Evolutionary conservation across 2,888 invertebrate genomes (phyloP).

Genomic region (Heliconius ethilla): DNA sequence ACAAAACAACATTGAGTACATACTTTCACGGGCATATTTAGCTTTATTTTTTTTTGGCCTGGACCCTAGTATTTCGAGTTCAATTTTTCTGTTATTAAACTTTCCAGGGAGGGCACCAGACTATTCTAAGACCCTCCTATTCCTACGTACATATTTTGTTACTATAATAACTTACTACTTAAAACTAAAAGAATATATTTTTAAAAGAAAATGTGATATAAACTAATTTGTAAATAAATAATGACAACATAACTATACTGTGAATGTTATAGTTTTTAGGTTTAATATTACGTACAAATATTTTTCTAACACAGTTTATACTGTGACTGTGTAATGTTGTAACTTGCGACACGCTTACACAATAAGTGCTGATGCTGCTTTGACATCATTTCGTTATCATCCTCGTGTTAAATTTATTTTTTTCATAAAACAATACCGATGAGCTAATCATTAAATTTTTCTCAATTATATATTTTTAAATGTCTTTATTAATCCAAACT

Average conservation of each 20-base stretch:
- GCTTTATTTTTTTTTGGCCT: too few relatives aligned
- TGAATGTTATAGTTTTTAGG: too few relatives aligned
- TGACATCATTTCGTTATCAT: not conserved
- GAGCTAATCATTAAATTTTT: not conserved
- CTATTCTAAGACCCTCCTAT: too few relatives aligned
- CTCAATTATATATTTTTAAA: not conserved
- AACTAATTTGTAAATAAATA: not conserved
- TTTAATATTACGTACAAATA: not conserved
- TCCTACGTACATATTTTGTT: not conserved
- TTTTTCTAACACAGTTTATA: not conserved
- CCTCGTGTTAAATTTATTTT: not conserved
- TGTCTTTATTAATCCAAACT: not conserved
- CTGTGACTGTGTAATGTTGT: not conserved
- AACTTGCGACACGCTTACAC: not conserved
- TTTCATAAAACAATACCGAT: too few relatives aligned
- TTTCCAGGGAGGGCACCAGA: too few relatives aligned
- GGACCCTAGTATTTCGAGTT: too few relatives aligned
- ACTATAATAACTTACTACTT: not conserved
- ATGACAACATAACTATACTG: too few relatives aligned
- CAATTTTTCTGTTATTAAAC: too few relatives aligned
- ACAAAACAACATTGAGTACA: too few relatives aligned
- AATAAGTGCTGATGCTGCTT: slow-evolving; percentile 5
- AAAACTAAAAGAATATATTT: not conserved
- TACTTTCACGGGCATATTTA: too few relatives aligned
- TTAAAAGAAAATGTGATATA: not conserved